phyloP scores from a whole-genome alignment of 2,888 invertebrate genomes.

The Megaustenia siamemsis region DNA sequence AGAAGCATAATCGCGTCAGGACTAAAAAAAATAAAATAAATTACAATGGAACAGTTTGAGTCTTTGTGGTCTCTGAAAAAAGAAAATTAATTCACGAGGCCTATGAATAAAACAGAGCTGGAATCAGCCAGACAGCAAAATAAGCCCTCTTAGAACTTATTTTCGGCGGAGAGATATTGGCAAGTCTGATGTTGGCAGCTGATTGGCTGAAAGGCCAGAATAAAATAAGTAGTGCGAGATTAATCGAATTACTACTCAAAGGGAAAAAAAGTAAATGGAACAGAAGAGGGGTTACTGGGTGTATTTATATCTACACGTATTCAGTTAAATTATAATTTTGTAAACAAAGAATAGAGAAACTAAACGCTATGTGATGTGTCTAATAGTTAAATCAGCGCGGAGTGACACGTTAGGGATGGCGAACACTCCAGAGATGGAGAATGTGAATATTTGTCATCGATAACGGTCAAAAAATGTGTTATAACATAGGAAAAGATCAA shows the following conservation, averaged over 20 bases:
- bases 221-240: conserved; percentile 12
- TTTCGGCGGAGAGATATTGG: conserved; percentile 34
- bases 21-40: too few species aligned
- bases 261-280: background rate
- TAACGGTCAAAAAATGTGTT: too few species aligned
- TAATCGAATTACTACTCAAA: conserved; percentile 18
- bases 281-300: background rate
- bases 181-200: conserved; percentile 23
- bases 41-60: background rate
- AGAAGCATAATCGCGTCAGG: too few species aligned
- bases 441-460: too few species aligned
- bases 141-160: conserved; percentile 16
- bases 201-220: conserved; percentile 32
- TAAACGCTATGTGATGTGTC: too few species aligned
- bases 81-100: background rate
- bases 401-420: too few species aligned
- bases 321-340: too few species aligned
- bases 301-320: too few species aligned
- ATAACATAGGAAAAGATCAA: too few species aligned
- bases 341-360: too few species aligned
- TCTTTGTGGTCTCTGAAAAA: background rate
- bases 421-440: too few species aligned
- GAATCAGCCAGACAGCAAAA: background rate
- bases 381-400: too few species aligned
- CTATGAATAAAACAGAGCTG: background rate